Evolutionary conservation across 2,113 vertebrate species (phyloP).

Genomic region (Phocoena sinus): DNA sequence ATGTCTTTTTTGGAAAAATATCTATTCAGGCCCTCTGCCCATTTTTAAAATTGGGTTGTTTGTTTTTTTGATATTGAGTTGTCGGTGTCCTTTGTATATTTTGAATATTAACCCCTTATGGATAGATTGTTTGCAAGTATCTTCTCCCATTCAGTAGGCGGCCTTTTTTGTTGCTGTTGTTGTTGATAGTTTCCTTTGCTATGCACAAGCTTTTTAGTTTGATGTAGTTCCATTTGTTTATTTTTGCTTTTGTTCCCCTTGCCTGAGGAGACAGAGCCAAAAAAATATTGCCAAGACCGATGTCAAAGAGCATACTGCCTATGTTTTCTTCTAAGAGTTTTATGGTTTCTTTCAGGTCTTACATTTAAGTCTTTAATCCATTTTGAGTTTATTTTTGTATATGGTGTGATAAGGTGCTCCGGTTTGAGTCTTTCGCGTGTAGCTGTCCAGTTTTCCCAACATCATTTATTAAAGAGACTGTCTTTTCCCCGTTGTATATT

Average conservation of each 20-base stretch:
- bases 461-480: background rate
- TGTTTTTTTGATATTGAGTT: background rate
- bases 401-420: background rate
- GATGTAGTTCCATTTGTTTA: background rate
- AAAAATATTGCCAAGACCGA: background rate
- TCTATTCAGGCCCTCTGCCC: background rate
- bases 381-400: background rate
- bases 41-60: background rate
- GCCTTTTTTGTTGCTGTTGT: background rate
- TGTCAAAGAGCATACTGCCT: background rate
- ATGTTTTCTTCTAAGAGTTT: background rate
- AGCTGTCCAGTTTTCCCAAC: background rate
- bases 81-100: background rate
- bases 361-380: background rate
- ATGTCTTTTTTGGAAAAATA: background rate
- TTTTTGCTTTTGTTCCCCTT: background rate
- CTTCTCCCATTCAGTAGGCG: background rate
- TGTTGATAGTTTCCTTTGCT: background rate
- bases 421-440: background rate
- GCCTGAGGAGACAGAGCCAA: background rate
- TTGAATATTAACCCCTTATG: background rate
- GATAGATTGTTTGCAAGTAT: background rate
- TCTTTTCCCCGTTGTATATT: background rate
- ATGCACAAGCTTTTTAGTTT: background rate
- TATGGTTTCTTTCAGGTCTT: background rate